Percentiles rank a stretch among this genome's conserved stretches.
Conservation (phyloP, 1,140 invertebrate species). For the Drosophila funebris region DNA sequence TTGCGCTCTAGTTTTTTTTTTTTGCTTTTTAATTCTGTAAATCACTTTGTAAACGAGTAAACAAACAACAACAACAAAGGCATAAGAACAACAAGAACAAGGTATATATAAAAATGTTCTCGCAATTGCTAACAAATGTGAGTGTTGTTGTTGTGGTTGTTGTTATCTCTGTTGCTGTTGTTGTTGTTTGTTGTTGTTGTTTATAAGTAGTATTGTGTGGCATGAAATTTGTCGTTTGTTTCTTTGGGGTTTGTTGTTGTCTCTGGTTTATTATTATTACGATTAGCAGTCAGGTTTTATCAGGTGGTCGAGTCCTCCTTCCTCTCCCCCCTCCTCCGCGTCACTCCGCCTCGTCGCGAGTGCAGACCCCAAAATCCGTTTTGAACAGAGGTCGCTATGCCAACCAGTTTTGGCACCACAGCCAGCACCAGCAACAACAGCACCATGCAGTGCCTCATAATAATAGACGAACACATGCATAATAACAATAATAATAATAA, state of each 20-base stretch:
- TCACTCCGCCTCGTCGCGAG: background rate
- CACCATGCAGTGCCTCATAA: background rate
- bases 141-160: background rate
- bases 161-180: too few relatives aligned
- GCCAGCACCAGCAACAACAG: background rate
- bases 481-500: constrained; percentile 46
- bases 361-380: background rate
- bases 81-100: background rate
- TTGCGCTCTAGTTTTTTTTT: background rate
- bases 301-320: too few relatives aligned
- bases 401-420: constrained; percentile 22
- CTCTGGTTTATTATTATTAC: constrained; percentile 38
- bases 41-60: background rate
- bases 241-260: constrained; percentile 23
- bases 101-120: background rate
- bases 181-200: background rate
- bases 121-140: constrained; percentile 6
- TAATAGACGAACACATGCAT: constrained; percentile 10
- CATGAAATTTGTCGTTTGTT: constrained; percentile 20
- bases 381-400: background rate
- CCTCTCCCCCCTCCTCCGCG: too few relatives aligned
- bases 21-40: background rate
- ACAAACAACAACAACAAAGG: background rate
- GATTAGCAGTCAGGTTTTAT: constrained; percentile 26
- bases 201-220: constrained; percentile 1